Percentiles rank a stretch among this genome's conserved stretches.
Evolutionary conservation across 2,113 vertebrate species (phyloP).

Genomic region (Hippoglossus stenolepis): DNA sequence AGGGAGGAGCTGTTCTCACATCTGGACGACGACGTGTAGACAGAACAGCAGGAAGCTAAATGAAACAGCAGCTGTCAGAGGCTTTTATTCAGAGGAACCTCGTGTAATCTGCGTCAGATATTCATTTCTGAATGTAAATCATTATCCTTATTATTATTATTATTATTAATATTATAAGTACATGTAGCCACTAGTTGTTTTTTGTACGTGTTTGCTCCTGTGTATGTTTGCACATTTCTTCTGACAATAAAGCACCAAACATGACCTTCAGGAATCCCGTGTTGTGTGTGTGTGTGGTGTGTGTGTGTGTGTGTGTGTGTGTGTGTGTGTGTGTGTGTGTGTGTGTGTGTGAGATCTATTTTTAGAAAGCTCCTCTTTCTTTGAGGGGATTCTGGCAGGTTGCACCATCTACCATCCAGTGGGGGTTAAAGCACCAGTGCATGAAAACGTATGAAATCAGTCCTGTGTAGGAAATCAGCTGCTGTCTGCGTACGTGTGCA

Average conservation of each 20-base stretch:
- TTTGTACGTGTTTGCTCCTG: background rate
- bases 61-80: too few relatives aligned
- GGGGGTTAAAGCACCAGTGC: background rate
- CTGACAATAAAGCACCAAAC: constrained; percentile 3
- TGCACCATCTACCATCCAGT: constrained; percentile 34
- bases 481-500: background rate
- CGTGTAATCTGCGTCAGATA: too few relatives aligned
- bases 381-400: constrained; percentile 60
- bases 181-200: too few relatives aligned
- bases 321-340: constrained; percentile 19
- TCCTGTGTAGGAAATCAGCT: background rate
- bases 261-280: constrained; percentile 52
- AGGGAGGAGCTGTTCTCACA: too few relatives aligned
- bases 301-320: constrained; percentile 8
- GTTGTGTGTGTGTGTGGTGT: constrained; percentile 13
- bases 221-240: background rate
- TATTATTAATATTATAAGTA: too few relatives aligned
- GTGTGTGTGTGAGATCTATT: constrained; percentile 46
- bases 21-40: too few relatives aligned
- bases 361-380: constrained; percentile 52
- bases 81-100: too few relatives aligned
- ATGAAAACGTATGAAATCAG: constrained; percentile 8
- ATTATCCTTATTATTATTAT: too few relatives aligned
- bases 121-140: too few relatives aligned
- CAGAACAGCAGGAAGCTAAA: too few relatives aligned